Evolutionary conservation across 1,140 invertebrate species (phyloP).

Genomic region (Heterodera schachtii): DNA sequence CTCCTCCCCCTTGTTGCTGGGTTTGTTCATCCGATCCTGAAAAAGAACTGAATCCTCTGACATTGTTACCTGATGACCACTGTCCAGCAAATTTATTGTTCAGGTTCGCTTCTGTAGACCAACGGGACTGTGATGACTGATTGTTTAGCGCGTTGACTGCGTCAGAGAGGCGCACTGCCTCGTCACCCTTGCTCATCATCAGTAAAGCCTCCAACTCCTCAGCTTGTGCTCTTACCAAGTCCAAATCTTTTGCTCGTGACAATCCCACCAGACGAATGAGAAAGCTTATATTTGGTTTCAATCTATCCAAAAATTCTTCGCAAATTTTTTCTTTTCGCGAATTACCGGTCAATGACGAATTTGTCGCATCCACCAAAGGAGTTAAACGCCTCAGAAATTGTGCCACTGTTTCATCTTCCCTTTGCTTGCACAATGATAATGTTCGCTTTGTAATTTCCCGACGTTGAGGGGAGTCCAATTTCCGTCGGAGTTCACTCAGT

Average conservation of each 20-base stretch:
- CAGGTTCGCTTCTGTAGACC: not conserved
- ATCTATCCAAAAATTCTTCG: too few relatives aligned
- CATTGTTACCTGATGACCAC: not conserved
- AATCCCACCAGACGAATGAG: slow-evolving; percentile 3
- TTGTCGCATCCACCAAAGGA: too few relatives aligned
- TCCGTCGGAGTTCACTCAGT: too few relatives aligned
- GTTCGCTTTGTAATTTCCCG: too few relatives aligned
- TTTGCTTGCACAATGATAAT: too few relatives aligned
- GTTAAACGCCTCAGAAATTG: too few relatives aligned
- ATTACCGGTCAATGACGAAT: too few relatives aligned
- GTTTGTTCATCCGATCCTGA: not conserved
- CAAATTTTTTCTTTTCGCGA: too few relatives aligned
- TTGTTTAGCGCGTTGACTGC: not conserved
- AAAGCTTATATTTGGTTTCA: too few relatives aligned
- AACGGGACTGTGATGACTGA: not conserved
- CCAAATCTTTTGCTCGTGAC: not conserved
- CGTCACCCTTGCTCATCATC: not conserved
- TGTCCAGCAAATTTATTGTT: not conserved
- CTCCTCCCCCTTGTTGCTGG: too few relatives aligned
- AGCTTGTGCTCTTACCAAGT: not conserved
- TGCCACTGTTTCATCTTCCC: too few relatives aligned
- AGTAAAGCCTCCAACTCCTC: slow-evolving; percentile 10
- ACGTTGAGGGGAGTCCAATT: too few relatives aligned
- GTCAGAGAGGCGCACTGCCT: not conserved
- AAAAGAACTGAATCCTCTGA: not conserved